Base-by-base conservation (phyloP, 2,888 invertebrate genomes). In the Leptinotarsa peninsularis region DNA sequence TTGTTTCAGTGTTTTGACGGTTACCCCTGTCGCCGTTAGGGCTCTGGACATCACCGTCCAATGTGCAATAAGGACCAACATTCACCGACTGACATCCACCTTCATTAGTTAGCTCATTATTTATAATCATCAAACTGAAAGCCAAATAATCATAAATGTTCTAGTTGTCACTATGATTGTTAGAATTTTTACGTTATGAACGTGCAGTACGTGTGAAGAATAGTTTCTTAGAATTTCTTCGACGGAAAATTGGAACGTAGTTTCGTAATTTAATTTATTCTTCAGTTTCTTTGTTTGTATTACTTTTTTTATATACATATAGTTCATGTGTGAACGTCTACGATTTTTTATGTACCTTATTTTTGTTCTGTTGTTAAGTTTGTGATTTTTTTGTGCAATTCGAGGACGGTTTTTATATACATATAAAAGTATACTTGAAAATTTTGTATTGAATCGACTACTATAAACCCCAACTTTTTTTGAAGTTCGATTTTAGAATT, bases 61-160 rank as follows among this genome's bases (percentile, higher is more conserved):
- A 86, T 81, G 85, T 88, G 88, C 88, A 88, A 88, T 88, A 89
- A 89, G 89, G 89, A 89, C 89, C 89, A 89, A 88, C 87, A 86
- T 85, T 85, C 86, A 85, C 85, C 83, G 87, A 88, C 88, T 88
- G 88, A 88, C 86, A 88, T 86, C 86, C 85, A 86, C 86, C 84
- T 82, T 86, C 85, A 87, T 84, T 86, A 85, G 86, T 84, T 87
- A 88, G 86, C 84, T 87, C 87, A 86, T 88, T 81, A 88, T 86
- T 86, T 86, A 85, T 86, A 85, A 84, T 84, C 82, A 85, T 85
- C 75, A 77, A 71, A 75, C 76, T 75, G 73, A 82, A 87, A 87
- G 88, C 87, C 87, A 88, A 88, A 88, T 88, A 87, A 87, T 87
- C 86, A 86, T 88, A 83, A 85, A 86, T 87, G 87, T 87, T 86